Percentiles rank a stretch among this genome's conserved stretches.
Conservation (phyloP, 1,140 invertebrate genomes). For the Ericerus pela region DNA sequence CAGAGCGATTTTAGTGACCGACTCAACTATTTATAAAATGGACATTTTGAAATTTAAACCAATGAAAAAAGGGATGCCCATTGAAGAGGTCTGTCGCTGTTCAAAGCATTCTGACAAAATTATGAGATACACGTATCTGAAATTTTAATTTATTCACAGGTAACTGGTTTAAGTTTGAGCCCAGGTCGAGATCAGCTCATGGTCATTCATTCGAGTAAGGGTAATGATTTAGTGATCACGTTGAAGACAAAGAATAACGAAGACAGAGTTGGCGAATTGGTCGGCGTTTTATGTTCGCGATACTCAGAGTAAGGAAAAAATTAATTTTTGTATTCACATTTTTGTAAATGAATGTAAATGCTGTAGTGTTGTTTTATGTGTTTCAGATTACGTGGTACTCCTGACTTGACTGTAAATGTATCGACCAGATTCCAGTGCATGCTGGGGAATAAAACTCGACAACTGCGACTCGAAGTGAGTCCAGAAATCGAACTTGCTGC, state of each 20-base stretch:
- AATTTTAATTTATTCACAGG: conserved; percentile 30
- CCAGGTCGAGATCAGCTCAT: conserved; percentile 75
- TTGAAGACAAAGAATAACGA: conserved; percentile 37
- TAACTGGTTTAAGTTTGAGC: conserved; percentile 67
- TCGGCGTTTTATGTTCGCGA: conserved; percentile 62
- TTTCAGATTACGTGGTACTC: conserved; percentile 38
- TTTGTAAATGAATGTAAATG: conserved; percentile 9
- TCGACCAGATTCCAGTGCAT: conserved; percentile 47
- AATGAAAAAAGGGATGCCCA: conserved; percentile 65
- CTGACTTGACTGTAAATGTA: conserved; percentile 52
- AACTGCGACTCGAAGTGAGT: conserved; percentile 43
- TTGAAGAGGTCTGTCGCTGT: conserved; percentile 48
- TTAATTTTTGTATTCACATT: conserved; percentile 13
- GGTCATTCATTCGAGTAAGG: conserved; percentile 69
- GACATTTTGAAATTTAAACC: conserved; percentile 74
- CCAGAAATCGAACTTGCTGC: conserved; percentile 39
- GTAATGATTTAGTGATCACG: conserved; percentile 81
- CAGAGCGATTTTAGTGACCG: conserved; percentile 74
- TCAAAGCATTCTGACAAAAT: background rate
- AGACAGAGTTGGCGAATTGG: conserved; percentile 70
- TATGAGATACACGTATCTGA: conserved; percentile 11
- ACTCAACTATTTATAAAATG: conserved; percentile 75
- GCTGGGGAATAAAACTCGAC: conserved; percentile 51
- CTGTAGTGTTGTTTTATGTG: conserved; percentile 12
- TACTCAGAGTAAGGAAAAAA: conserved; percentile 52